Percentiles rank a stretch among this genome's conserved stretches.
These are phyloP conservation scores for Cercopithecus mitis DNA, from an alignment of 2,797 vertebrate genomes.

Conservation along the genomic window DNA sequence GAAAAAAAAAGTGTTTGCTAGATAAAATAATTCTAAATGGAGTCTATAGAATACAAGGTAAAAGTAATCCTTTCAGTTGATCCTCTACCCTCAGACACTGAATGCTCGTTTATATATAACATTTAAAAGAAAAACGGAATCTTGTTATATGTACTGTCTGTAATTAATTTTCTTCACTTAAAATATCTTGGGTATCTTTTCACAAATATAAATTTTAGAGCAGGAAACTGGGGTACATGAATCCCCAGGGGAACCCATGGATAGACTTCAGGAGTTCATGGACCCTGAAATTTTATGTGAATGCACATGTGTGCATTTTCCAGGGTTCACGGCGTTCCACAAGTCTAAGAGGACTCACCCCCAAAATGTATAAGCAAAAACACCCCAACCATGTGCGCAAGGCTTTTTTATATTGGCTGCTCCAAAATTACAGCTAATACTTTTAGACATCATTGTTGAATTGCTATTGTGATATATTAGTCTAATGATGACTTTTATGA, in stretches of 20 bases:
- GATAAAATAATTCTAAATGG: conserved; percentile 3
- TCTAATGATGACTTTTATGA: conserved; percentile 55
- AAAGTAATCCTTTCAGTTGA: not conserved
- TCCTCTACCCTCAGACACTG: not conserved
- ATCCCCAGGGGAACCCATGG: not conserved
- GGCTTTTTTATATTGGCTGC: not conserved
- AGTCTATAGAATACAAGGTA: not conserved
- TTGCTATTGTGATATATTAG: conserved; percentile 57
- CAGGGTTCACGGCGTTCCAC: not conserved
- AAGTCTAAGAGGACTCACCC: not conserved
- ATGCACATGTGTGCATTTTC: conserved; percentile 23
- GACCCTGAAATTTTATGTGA: conserved; percentile 53
- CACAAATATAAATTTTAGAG: conserved; percentile 68
- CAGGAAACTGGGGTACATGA: conserved; percentile 42
- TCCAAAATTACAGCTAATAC: conserved; percentile 4
- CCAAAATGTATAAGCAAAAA: not conserved
- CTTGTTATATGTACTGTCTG: not conserved
- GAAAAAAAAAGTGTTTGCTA: not conserved
- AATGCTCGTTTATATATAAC: not conserved
- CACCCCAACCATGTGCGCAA: not conserved
- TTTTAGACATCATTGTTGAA: not conserved
- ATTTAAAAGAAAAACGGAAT: conserved; percentile 25
- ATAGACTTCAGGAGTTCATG: conserved; percentile 51
- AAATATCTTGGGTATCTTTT: conserved; percentile 48
- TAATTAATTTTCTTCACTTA: conserved; percentile 30